A percentile compares a stretch with the other conserved stretches of the same genome.
These are phyloP conservation scores for Suillia variegata DNA, from an alignment of 2,888 invertebrate species.

Conservation along the genomic window DNA sequence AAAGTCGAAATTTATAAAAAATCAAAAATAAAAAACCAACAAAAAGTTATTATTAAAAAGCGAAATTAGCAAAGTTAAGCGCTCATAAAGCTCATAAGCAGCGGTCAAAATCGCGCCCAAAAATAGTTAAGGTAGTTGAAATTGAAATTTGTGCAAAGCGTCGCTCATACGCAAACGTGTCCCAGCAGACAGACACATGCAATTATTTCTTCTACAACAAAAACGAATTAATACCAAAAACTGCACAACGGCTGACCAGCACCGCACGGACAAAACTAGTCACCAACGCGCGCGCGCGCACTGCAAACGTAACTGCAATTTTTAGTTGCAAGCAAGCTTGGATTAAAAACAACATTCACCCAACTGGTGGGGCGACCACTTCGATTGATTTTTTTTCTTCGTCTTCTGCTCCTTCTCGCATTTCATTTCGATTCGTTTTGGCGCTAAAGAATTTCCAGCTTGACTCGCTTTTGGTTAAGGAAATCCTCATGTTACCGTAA, in stretches of 20 bases:
- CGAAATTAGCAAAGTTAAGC: background rate
- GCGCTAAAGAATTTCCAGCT: background rate
- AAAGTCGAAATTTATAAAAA: constrained; percentile 2
- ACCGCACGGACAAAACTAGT: background rate
- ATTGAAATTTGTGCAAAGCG: too few species aligned
- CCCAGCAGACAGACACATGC: background rate
- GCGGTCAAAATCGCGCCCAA: too few species aligned
- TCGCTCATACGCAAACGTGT: too few species aligned
- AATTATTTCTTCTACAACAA: background rate
- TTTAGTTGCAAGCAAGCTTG: background rate
- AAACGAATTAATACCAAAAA: background rate
- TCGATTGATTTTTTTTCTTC: background rate
- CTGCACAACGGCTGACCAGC: background rate
- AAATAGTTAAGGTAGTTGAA: too few species aligned
- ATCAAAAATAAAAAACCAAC: background rate
- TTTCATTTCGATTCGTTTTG: background rate
- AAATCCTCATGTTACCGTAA: background rate
- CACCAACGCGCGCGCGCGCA: background rate
- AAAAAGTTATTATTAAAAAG: background rate
- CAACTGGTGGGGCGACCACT: background rate
- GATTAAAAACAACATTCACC: constrained; percentile 2
- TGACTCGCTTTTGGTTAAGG: background rate
- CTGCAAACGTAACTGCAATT: background rate
- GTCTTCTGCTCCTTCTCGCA: background rate
- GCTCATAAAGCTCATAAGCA: background rate